phyloP scores from a whole-genome alignment of 1,140 invertebrate species.

The Agrilus planipennis region DNA sequence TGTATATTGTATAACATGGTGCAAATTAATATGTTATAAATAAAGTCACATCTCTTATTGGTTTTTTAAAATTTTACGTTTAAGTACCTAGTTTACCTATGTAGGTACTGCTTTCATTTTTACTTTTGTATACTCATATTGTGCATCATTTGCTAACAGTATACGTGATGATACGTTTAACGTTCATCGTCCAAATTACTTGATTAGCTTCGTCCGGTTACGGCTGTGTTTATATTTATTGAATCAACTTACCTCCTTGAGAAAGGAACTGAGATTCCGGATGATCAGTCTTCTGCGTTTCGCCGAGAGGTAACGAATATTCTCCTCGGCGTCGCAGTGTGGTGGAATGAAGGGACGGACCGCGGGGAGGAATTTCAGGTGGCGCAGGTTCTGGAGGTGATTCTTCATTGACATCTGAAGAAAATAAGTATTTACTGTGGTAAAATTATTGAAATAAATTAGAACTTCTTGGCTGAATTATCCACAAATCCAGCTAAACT shows the following conservation, averaged over 20 bases:
- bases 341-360: constrained; percentile 51
- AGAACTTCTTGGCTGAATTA: too few relatives aligned
- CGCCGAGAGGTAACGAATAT: constrained; percentile 21
- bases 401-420: constrained; percentile 46
- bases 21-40: too few relatives aligned
- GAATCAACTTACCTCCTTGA: constrained; percentile 18
- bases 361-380: constrained; percentile 57
- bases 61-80: too few relatives aligned
- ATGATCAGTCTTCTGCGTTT: constrained; percentile 16
- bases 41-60: too few relatives aligned
- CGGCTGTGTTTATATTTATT: not conserved
- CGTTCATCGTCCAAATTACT: too few relatives aligned
- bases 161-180: too few relatives aligned
- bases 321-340: constrained; percentile 27
- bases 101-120: too few relatives aligned
- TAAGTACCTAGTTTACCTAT: too few relatives aligned
- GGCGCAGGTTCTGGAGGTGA: constrained; percentile 61
- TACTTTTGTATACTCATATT: too few relatives aligned
- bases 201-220: constrained; percentile 2
- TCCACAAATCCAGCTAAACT: too few relatives aligned
- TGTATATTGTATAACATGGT: too few relatives aligned
- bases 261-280: constrained; percentile 22
- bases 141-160: too few relatives aligned
- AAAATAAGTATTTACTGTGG: constrained; percentile 17
- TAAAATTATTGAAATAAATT: not conserved